phyloP scores from a whole-genome alignment of 2,113 vertebrate species.

The Corythornis cristatus region DNA sequence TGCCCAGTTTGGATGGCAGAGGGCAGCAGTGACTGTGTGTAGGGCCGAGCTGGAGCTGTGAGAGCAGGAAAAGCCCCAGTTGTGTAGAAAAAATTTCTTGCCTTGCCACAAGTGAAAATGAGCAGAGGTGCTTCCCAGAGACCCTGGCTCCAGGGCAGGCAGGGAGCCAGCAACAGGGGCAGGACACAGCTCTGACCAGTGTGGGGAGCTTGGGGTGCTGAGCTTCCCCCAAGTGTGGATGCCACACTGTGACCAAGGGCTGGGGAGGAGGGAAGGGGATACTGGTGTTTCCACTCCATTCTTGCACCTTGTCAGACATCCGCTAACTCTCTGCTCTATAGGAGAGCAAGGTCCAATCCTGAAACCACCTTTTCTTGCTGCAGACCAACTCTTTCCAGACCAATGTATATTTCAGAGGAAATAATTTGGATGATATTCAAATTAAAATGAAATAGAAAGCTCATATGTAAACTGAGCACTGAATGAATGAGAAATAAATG shows the following conservation, averaged over 20 bases:
- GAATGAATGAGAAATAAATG: background rate
- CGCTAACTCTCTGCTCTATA: background rate
- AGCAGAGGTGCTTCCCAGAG: background rate
- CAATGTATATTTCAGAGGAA: background rate
- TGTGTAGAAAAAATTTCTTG: background rate
- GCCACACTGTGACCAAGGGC: rapidly evolving
- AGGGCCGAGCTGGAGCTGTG: background rate
- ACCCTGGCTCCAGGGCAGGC: background rate
- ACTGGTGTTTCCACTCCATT: background rate
- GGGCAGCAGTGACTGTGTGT: background rate
- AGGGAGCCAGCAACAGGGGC: background rate
- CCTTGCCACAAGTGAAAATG: background rate
- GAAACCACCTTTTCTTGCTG: background rate
- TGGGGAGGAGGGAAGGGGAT: background rate
- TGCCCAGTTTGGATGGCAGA: rapidly evolving
- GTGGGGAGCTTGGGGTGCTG: rapidly evolving
- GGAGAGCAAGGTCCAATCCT: background rate
- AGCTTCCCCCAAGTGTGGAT: rapidly evolving
- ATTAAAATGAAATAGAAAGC: background rate
- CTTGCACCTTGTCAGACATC: background rate
- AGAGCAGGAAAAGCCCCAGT: background rate
- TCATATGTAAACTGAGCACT: background rate
- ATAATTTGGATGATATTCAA: background rate
- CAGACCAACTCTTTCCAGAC: background rate
- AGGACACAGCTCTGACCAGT: rapidly evolving